Evolutionary conservation across 2,888 invertebrate genomes (phyloP).

Genomic region (Orchesellides sinensis): DNA sequence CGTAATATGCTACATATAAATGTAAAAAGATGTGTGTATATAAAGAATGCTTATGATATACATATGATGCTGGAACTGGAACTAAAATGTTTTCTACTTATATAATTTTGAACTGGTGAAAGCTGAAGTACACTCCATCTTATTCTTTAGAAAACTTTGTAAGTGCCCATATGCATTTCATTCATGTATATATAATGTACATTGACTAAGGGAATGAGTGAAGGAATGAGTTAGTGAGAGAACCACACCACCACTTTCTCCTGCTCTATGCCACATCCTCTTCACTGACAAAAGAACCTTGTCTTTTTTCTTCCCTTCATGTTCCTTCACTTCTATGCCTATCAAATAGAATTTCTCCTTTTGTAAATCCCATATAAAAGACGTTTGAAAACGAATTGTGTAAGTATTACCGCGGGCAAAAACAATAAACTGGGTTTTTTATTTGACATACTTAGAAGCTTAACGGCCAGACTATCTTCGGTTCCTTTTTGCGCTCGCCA

Average conservation of each 20-base stretch:
- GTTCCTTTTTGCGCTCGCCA: neutral
- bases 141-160: neutral
- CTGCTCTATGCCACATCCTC: neutral
- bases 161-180: slow-evolving; percentile 42
- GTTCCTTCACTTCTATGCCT: slow-evolving; percentile 14
- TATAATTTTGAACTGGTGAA: too few relatives aligned
- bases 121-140: neutral
- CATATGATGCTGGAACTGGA: too few relatives aligned
- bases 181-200: slow-evolving; percentile 37
- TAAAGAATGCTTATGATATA: too few relatives aligned
- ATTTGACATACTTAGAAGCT: slow-evolving; percentile 60
- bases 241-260: neutral
- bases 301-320: neutral
- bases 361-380: slow-evolving; percentile 48
- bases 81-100: too few relatives aligned
- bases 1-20: too few relatives aligned
- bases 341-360: slow-evolving; percentile 37
- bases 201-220: slow-evolving; percentile 18
- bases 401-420: slow-evolving; percentile 45
- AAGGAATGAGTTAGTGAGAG: slow-evolving; percentile 9
- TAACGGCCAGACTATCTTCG: slow-evolving; percentile 35
- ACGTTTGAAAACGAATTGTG: slow-evolving; percentile 38
- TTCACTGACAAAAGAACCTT: slow-evolving; percentile 17
- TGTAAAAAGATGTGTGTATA: too few relatives aligned
- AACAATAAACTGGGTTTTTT: slow-evolving; percentile 56